Base-by-base conservation (phyloP, 1,140 invertebrate genomes). In the Archivesica marissinica region DNA sequence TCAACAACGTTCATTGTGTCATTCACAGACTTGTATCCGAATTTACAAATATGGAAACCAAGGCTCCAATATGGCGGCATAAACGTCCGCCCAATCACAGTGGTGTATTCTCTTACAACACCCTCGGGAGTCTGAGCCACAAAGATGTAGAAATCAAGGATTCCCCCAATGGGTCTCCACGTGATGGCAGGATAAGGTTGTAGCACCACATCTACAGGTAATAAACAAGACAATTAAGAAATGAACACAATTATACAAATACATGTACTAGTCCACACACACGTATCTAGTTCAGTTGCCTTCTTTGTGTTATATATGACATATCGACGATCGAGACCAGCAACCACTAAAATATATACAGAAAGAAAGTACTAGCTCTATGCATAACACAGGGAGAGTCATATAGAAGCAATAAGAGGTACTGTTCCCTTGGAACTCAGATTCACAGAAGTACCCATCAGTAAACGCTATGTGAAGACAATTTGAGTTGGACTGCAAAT, bases 41-140 rank as follows among this genome's bases (percentile, higher is more conserved):
- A 94, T 28, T 96, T 95, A 94, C 96, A 97, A 39, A 98, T 94
- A 94, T 98, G 97, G 93, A 97, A 98, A 15, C 97, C 97, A 0
- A 98, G 95, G 15, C 96, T 95, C 97, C 97, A 98, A 92, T 97
- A 98, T 0, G 98, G 97, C 25, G 97, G 97, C 95, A 98, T 95
- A 89, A 96, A 96, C 2, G 97, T 97, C 82, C 95, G 94, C 3
- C 97, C 97, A 72, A 98, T 95, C 15, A 97, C 92, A 84, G 96
- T 84, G 35, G 90, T 94, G 4, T 96, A 96, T 92, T 97, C 97
- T 93, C 97, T 96, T 52, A 95, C 92, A 0, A 96, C 93, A 38
- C 97, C 96, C 76, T 96, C 95, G 0, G 97, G 97, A 17, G 38
- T 86, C 13, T 91, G 89, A 33, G 91, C 93, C 41, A 91, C 41